Evolutionary conservation across 2,888 invertebrate genomes (phyloP).

Genomic region (Polyommatus icarus): DNA sequence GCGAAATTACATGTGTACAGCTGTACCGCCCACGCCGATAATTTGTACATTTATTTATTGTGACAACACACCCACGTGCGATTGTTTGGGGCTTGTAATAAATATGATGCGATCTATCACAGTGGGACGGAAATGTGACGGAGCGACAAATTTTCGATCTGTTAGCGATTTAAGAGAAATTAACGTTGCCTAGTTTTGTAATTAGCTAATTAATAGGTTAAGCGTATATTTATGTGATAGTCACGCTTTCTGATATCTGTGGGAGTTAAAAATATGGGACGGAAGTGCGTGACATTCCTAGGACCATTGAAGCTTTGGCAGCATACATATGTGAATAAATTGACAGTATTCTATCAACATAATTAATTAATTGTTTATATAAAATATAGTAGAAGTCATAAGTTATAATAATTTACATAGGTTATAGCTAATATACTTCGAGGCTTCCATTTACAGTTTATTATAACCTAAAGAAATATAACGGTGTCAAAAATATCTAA

Average conservation of each 20-base stretch:
- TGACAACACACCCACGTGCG: slow-evolving; percentile 16
- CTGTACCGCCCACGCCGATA: slow-evolving; percentile 26
- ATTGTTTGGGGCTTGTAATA: slow-evolving; percentile 23
- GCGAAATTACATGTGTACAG: slow-evolving; percentile 28
- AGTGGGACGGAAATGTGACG: not conserved
- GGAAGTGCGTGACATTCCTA: not conserved
- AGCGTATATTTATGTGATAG: not conserved
- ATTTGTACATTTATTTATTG: slow-evolving; percentile 26
- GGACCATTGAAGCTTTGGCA: not conserved
- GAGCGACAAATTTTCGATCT: slow-evolving; percentile 24
- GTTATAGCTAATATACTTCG: no score
- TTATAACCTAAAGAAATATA: no score
- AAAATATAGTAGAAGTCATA: no score
- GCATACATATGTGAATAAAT: no score
- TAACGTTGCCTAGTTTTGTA: not conserved
- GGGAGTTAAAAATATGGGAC: not conserved
- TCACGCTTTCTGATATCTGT: not conserved
- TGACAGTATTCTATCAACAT: no score
- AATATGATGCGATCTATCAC: slow-evolving; percentile 28
- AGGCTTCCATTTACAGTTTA: no score
- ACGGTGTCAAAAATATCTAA: no score
- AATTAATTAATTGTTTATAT: no score
- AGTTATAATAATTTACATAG: no score
- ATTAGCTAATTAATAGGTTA: not conserved
- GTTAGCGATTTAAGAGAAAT: not conserved